Evolutionary conservation across 1,140 invertebrate species (phyloP), one percentile per base, ranked within the genome.

Genomic region (Scylla paramamosain): DNA sequence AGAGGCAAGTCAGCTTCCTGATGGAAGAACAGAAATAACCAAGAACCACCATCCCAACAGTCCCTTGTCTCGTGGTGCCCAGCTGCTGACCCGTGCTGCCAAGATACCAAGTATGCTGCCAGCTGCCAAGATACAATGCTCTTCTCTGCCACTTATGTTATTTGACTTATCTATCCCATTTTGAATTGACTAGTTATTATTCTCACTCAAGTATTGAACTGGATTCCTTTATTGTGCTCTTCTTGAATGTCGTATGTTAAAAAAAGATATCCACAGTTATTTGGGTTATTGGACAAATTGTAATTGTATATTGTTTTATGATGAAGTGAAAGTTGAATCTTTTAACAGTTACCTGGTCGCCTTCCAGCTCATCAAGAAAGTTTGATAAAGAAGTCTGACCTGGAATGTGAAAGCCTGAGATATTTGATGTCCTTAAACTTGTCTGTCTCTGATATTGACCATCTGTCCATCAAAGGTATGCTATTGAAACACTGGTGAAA

Each of bases 51-150:
- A 12, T 20, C 20, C 67, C 67, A 77, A 20, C 67, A 77, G 67
- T 20, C 94, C 94, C 16, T 77, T 94, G 20, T 94, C 94, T 3
- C 59, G 94, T 32, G 94, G 86, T 83, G 94, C 77, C 12, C 94
- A 29, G 14, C 45, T 94, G 25, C n/a, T 94, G 39, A 25, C 87
- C 29, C 82, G 83, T 77, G 94, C 94, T 16, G 46, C 94, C 31
- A 94, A 90, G 20, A 52, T 88, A 90, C 52, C 14, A 90, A 90
- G 93, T 94, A 12, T 28, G 67, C n/a, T 14, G 6, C 48, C 29
- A 52, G 67, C n/a, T 14, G 6, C 48, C 14, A n/a, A 12, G 52
- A 12, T 20, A 2, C 20, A 77, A 77, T 20, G n/a, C 25, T n/a
- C 67, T n/a, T 77, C 67, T 77, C 67, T 77, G 16, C 25, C 67